phyloP scores from a whole-genome alignment of 2,888 invertebrate genomes.

The Phorcus lineatus region DNA sequence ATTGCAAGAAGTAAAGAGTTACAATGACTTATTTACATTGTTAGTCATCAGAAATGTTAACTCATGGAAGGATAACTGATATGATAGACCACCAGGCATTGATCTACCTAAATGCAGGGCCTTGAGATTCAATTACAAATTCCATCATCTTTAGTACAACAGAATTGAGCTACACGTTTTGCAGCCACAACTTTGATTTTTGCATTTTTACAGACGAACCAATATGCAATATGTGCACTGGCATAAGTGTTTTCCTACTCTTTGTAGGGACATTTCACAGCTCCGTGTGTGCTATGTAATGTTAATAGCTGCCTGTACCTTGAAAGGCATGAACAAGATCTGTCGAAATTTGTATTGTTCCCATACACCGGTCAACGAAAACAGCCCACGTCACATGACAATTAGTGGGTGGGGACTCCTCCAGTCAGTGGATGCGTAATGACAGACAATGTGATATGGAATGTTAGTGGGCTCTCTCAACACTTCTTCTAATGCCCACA shows the following conservation, averaged over 20 bases:
- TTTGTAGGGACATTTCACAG: background rate
- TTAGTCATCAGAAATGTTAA: background rate
- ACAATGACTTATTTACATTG: background rate
- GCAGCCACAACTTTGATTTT: too few relatives aligned
- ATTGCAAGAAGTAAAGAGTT: too few relatives aligned
- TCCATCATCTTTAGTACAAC: background rate
- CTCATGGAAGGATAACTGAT: constrained; percentile 13
- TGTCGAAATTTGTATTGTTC: constrained; percentile 12
- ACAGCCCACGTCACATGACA: background rate
- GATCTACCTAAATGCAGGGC: background rate
- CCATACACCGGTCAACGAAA: constrained; percentile 6
- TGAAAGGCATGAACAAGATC: constrained; percentile 6
- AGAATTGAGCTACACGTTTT: too few relatives aligned
- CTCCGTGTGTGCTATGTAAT: background rate
- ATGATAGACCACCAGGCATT: background rate
- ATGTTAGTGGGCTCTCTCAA: background rate
- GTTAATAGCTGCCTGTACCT: background rate
- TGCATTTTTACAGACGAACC: too few relatives aligned
- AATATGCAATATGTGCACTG: background rate
- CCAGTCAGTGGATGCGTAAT: background rate
- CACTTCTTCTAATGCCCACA: too few relatives aligned
- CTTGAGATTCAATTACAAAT: background rate
- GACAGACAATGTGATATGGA: background rate
- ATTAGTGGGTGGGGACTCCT: background rate
- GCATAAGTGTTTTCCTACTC: background rate